phyloP scores from a whole-genome alignment of 2,888 invertebrate species.

The Synergus japonicus region DNA sequence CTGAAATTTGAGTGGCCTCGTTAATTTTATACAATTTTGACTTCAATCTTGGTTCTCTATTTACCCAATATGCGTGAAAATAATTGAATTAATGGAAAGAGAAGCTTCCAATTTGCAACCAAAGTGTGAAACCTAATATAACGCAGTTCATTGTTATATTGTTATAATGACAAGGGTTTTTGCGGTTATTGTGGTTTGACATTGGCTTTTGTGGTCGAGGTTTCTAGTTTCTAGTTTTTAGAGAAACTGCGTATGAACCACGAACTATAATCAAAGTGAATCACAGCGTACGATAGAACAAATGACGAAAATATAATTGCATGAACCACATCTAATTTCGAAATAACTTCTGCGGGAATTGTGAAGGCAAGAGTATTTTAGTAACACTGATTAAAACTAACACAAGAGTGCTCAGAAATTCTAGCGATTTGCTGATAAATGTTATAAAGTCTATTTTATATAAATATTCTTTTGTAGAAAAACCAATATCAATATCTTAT shows the following conservation, averaged over 20 bases:
- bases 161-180: slow-evolving; percentile 1
- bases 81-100: background rate
- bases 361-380: slow-evolving; percentile 17
- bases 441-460: slow-evolving; percentile 2
- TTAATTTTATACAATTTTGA: background rate
- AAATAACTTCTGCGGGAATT: slow-evolving; percentile 20
- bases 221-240: slow-evolving; percentile 20
- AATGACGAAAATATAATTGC: slow-evolving; percentile 35
- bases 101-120: background rate
- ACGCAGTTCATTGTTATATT: background rate
- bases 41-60: background rate
- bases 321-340: slow-evolving; percentile 31
- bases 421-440: background rate
- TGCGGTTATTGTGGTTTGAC: background rate
- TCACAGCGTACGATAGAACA: slow-evolving; percentile 10
- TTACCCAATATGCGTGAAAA: background rate
- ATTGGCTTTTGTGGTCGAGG: slow-evolving; percentile 24
- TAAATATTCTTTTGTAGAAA: background rate
- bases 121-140: slow-evolving; percentile 13
- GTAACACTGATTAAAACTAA: slow-evolving; percentile 6
- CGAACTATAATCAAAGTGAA: slow-evolving; percentile 23
- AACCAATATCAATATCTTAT: background rate
- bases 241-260: slow-evolving; percentile 16
- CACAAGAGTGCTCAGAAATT: slow-evolving; percentile 5
- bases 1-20: no score